phyloP scores from a whole-genome alignment of 2,888 invertebrate genomes.

The Lithophane leautieri region DNA sequence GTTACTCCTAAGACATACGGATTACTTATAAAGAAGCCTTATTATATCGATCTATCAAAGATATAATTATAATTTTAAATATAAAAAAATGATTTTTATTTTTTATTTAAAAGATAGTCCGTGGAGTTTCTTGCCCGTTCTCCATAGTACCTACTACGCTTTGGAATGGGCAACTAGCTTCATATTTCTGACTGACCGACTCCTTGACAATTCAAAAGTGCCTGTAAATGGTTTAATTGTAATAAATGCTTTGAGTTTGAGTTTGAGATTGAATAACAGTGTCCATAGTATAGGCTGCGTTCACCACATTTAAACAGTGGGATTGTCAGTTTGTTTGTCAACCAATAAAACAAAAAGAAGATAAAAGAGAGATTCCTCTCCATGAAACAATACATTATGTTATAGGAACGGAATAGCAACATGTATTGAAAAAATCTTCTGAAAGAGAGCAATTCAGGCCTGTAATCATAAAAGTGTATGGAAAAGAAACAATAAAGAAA shows the following conservation, averaged over 20 bases:
- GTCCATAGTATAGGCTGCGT: not conserved
- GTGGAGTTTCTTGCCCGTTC: no score
- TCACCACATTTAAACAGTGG: constrained; percentile 10
- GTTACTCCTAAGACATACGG: not conserved
- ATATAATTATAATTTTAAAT: no score
- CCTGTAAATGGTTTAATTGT: no score
- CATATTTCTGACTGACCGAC: no score
- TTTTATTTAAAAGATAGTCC: no score
- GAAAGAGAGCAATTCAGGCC: constrained; percentile 8
- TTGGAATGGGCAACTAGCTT: no score
- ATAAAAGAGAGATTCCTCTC: constrained; percentile 28
- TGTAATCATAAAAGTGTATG: not conserved
- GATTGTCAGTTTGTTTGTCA: constrained; percentile 24
- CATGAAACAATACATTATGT: constrained; percentile 31
- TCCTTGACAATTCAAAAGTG: no score
- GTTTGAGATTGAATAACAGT: no score
- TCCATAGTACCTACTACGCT: no score
- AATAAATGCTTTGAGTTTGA: no score
- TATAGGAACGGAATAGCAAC: constrained; percentile 19
- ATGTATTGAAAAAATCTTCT: constrained; percentile 19
- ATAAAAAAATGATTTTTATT: no score
- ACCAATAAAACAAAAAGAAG: constrained; percentile 7
- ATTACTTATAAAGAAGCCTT: constrained; percentile 10
- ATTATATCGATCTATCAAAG: constrained; percentile 5
- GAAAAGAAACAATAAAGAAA: constrained; percentile 6